Percentiles rank a stretch among this genome's conserved stretches.
Evolutionary conservation across 2,113 vertebrate species (phyloP).

Genomic region (Tapirus terrestris): DNA sequence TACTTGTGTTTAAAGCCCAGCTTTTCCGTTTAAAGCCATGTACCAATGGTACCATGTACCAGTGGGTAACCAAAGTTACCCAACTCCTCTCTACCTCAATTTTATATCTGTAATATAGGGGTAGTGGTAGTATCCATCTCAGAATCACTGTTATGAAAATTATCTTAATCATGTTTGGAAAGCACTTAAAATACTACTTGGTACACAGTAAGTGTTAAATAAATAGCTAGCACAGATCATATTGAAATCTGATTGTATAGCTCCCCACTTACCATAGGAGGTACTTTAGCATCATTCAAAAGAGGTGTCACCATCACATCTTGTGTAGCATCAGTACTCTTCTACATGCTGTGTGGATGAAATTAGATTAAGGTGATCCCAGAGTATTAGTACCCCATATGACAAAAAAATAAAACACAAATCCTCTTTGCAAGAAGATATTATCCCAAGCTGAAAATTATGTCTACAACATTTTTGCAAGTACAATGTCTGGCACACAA

Average conservation of each 20-base stretch:
- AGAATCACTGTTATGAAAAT: neutral
- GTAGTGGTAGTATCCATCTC: neutral
- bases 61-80: neutral
- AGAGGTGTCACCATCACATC: neutral
- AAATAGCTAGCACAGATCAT: neutral
- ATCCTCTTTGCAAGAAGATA: neutral
- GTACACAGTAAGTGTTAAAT: neutral
- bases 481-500: neutral
- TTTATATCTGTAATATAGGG: neutral
- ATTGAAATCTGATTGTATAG: neutral
- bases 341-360: neutral
- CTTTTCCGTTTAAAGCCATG: neutral
- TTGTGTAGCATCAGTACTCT: neutral
- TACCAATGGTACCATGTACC: neutral
- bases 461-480: constrained; percentile 20
- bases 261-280: neutral
- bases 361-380: constrained; percentile 9
- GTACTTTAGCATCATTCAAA: neutral
- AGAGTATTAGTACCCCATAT: neutral
- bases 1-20: neutral
- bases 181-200: neutral
- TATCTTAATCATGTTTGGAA: neutral
- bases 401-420: neutral
- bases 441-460: constrained; percentile 40
- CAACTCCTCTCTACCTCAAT: neutral